These are phyloP conservation scores for Penaeus japonicus DNA, from an alignment of 1,140 invertebrate species.

Conservation along the genomic window DNA sequence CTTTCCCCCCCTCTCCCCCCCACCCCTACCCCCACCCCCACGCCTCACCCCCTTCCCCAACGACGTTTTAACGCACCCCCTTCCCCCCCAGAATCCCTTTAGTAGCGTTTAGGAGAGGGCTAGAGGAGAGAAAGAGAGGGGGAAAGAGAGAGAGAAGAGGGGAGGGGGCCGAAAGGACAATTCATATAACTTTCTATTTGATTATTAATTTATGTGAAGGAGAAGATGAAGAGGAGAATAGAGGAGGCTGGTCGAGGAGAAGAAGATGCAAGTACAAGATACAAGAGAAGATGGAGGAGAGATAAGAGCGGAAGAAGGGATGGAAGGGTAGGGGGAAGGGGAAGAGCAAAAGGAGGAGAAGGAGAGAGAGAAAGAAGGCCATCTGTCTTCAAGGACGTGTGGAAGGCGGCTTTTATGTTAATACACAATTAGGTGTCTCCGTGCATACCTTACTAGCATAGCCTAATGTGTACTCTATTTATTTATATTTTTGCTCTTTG, in stretches of 20 bases:
- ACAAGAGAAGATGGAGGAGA: neutral
- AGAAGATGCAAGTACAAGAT: too few species aligned
- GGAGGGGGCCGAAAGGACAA: too few species aligned
- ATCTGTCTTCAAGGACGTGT: neutral
- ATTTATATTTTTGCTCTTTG: conserved; percentile 30
- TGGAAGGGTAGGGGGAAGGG: neutral
- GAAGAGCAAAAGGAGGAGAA: neutral
- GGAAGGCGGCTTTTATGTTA: neutral
- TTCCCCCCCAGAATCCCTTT: neutral
- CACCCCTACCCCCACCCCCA: neutral
- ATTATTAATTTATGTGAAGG: neutral
- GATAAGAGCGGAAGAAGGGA: neutral
- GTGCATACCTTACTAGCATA: conserved; percentile 34
- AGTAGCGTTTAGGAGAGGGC: too few species aligned
- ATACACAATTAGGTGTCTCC: conserved; percentile 32
- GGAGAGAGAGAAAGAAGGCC: neutral
- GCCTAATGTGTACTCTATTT: conserved; percentile 33
- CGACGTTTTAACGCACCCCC: neutral
- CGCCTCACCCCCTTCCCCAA: neutral
- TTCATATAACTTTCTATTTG: too few species aligned
- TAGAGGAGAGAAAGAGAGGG: too few species aligned
- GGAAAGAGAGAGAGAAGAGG: too few species aligned
- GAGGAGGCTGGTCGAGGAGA: too few species aligned
- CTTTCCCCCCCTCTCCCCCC: neutral
- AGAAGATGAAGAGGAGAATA: neutral